Evolutionary conservation across 2,113 vertebrate species (phyloP).

Genomic region (Chrysemys picta): DNA sequence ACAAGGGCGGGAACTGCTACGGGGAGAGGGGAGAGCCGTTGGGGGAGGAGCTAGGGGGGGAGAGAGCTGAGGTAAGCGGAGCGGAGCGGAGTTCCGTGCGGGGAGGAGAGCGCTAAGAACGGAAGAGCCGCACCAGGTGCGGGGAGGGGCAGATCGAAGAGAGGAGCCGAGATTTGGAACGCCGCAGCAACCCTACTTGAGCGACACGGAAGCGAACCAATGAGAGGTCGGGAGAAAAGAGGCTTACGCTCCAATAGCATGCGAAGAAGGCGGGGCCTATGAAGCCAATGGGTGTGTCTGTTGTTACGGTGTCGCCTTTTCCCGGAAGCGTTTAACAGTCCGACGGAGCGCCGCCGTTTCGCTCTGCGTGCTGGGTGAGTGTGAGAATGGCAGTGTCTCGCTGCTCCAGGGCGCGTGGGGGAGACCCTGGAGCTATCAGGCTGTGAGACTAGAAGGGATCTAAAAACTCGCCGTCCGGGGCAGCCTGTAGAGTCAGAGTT

Average conservation of each 20-base stretch:
- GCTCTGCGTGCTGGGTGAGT: rapidly evolving
- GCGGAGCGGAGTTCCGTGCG: no score
- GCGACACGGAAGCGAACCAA: background rate
- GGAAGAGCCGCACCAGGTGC: background rate
- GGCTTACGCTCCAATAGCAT: rapidly evolving
- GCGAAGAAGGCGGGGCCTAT: background rate
- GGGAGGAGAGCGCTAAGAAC: background rate
- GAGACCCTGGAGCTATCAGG: background rate
- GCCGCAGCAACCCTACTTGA: background rate
- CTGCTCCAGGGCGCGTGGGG: background rate
- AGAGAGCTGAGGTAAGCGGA: background rate
- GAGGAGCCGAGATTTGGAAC: background rate
- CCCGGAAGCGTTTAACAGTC: background rate
- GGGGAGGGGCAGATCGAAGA: background rate
- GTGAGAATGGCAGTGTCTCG: background rate
- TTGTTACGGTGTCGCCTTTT: background rate
- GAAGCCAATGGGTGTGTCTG: background rate
- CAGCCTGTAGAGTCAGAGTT: no score
- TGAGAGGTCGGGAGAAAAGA: background rate
- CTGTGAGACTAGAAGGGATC: no score
- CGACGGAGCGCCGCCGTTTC: rapidly evolving
- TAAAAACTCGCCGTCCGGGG: no score
- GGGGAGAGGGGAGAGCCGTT: background rate
- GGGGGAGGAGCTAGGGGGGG: no score
- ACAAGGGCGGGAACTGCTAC: background rate